Percentiles rank a stretch among this genome's conserved stretches.
These are phyloP conservation scores for Anoplopoma fimbria DNA, from an alignment of 2,113 vertebrate species.

Conservation along the genomic window DNA sequence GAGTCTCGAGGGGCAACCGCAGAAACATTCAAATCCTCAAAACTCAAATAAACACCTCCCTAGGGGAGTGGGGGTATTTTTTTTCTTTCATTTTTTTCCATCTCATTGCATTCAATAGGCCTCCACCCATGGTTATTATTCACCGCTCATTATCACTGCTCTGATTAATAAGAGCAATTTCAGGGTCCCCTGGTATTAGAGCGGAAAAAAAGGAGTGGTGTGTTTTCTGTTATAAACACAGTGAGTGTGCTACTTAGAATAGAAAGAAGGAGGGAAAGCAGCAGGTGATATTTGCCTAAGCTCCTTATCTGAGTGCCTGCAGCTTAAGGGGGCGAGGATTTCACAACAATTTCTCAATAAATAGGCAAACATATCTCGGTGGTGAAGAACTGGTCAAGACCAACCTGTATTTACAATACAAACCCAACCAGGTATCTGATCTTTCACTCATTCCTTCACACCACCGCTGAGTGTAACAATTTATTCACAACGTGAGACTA, in stretches of 20 bases:
- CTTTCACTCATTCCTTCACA: neutral
- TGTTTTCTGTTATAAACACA: conserved; percentile 74
- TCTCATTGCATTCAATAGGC: conserved; percentile 70
- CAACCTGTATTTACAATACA: conserved; percentile 16
- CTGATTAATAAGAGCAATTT: conserved; percentile 85
- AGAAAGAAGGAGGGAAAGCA: conserved; percentile 48
- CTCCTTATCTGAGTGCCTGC: conserved; percentile 51
- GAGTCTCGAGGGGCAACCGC: conserved; percentile 52
- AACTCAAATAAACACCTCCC: conserved; percentile 77
- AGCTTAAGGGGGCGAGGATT: conserved; percentile 54
- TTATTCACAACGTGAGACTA: conserved; percentile 1
- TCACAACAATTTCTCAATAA: conserved; percentile 50
- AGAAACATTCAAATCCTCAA: conserved; percentile 74
- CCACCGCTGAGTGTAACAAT: neutral
- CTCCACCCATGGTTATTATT: conserved; percentile 77
- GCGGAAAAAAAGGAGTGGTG: conserved; percentile 60
- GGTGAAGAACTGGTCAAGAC: conserved; percentile 38
- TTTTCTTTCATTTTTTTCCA: conserved; percentile 16
- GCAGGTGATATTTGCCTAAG: conserved; percentile 74
- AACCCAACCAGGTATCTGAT: conserved; percentile 2
- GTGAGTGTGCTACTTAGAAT: conserved; percentile 75
- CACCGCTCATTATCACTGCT: conserved; percentile 83
- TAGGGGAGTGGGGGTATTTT: conserved; percentile 21
- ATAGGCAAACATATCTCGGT: conserved; percentile 43
- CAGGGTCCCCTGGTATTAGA: conserved; percentile 77